Evolutionary conservation across 2,797 vertebrate genomes (phyloP).

Genomic region (Scyliorhinus canicula): DNA sequence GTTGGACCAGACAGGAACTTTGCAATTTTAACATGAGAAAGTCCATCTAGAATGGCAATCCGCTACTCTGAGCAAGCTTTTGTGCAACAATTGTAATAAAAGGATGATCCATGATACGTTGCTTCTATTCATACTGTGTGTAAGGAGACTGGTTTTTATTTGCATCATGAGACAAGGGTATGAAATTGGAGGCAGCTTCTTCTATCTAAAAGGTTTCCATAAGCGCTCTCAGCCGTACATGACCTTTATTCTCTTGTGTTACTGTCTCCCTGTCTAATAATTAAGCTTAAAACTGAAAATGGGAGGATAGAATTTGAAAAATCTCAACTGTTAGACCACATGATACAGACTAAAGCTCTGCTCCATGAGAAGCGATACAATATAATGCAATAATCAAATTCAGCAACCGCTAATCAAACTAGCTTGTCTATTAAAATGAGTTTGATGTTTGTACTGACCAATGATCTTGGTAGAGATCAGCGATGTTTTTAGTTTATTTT

Average conservation of each 20-base stretch:
- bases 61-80: no score
- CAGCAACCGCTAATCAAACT: not conserved
- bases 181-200: not conserved
- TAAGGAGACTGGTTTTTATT: not conserved
- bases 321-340: not conserved
- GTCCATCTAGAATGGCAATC: no score
- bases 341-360: not conserved
- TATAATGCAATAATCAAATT: not conserved
- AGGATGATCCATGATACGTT: not conserved
- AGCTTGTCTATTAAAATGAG: not conserved
- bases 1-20: no score
- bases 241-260: not conserved
- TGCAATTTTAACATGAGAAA: no score
- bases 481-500: no score
- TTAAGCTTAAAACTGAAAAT: not conserved
- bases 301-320: not conserved
- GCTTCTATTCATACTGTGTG: not conserved
- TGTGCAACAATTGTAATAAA: not conserved
- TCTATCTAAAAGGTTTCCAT: not conserved
- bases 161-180: not conserved
- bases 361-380: not conserved
- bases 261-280: not conserved
- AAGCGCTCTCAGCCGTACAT: not conserved
- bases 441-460: not conserved
- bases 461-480: no score